Evolutionary conservation across 1,140 invertebrate species (phyloP).

Genomic region (Melitaea cinxia): DNA sequence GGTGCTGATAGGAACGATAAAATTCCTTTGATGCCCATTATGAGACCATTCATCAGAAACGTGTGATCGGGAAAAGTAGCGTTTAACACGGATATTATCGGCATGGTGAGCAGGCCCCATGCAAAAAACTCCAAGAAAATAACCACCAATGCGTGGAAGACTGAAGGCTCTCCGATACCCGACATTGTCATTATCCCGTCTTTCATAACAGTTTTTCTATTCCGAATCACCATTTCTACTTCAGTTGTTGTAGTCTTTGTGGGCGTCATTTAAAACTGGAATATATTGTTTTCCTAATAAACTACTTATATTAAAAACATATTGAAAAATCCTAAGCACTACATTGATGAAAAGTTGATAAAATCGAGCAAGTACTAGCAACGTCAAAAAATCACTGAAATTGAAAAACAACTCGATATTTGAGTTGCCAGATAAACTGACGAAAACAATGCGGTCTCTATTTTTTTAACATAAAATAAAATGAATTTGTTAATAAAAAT

Average conservation of each 20-base stretch:
- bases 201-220: slow-evolving; percentile 80
- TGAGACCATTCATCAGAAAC: slow-evolving; percentile 99
- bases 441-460: neutral
- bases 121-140: slow-evolving; percentile 99
- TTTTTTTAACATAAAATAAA: neutral
- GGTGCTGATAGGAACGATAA: slow-evolving; percentile 98
- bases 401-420: slow-evolving; percentile 75
- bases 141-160: slow-evolving; percentile 98
- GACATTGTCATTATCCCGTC: slow-evolving; percentile 84
- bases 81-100: slow-evolving; percentile 97
- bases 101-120: slow-evolving; percentile 99
- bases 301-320: slow-evolving; percentile 75
- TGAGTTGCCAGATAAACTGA: slow-evolving; percentile 52
- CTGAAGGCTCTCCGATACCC: slow-evolving; percentile 95
- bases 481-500: no score
- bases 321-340: slow-evolving; percentile 69
- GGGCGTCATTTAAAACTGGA: slow-evolving; percentile 77
- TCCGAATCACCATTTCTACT: slow-evolving; percentile 82
- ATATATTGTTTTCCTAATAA: slow-evolving; percentile 59
- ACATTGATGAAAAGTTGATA: slow-evolving; percentile 72
- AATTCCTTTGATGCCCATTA: slow-evolving; percentile 99
- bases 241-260: slow-evolving; percentile 79
- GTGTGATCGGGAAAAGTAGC: slow-evolving; percentile 99
- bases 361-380: slow-evolving; percentile 67
- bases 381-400: slow-evolving; percentile 78